Base-by-base conservation (phyloP, 2,113 vertebrate genomes). In the Ciconia boyciana region DNA sequence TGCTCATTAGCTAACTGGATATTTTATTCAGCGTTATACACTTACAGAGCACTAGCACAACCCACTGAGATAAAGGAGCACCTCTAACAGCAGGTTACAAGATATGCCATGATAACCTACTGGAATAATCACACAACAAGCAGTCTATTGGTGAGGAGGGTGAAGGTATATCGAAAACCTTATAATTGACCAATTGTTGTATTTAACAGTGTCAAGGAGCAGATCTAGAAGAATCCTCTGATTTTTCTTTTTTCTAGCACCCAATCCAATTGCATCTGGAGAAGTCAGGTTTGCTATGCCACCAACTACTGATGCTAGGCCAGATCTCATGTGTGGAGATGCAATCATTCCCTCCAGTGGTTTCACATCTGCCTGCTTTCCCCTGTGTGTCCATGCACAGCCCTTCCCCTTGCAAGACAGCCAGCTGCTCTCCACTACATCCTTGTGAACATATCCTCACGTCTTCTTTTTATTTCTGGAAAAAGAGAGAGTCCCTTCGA, bases 11-110 rank as follows among this genome's bases (percentile, higher is more conserved):
- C n/a, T 31, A 62, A 36, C 11, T 5, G 29, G 46, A 31, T 22
- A 6, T 34, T 13, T 11, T 21, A 49, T 41, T 58, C 4, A 29
- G 31, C 2, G 0, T 3, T 54, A 41, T 6, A 29, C 7, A 1
- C 10, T 71, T 10, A 1, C 44, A n/a, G 46, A 83, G 62, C 34
- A 7, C 51, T 4, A 26, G 20, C 7, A 31, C 18, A 62, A 51
- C 6, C 4, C 58, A 6, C 0, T 1, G 83, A 82, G 32, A 6
- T n/a, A 43, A 36, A 49, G 20, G 48, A 91, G 25, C 16, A 31
- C 7, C 48, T 85, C 54, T 28, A 1, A 16, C 24, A 60, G 13
- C 14, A 31, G 79, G 41, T 25, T 49, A 39, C 19, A 28, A 22
- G 70, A 46, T 10, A 4, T 4, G 2, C 10, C 61, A 3, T 9